These are phyloP conservation scores for Hesperophylax magnus DNA, from an alignment of 1,140 invertebrate species.

Conservation along the genomic window DNA sequence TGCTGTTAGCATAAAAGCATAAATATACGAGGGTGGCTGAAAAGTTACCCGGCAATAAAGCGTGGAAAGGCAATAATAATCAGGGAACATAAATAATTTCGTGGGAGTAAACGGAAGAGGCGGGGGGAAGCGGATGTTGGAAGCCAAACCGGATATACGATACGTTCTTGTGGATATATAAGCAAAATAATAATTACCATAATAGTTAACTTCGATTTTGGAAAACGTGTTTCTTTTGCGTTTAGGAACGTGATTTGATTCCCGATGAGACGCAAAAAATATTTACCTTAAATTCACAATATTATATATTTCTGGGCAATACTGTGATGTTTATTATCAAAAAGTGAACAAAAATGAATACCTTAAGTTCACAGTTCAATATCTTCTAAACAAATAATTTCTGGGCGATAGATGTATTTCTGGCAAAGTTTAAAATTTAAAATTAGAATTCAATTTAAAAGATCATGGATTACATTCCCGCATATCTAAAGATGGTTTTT, in stretches of 20 bases:
- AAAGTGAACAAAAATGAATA: no score
- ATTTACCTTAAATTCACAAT: no score
- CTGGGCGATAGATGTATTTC: no score
- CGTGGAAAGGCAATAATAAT: slow-evolving; percentile 45
- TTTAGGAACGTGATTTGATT: neutral
- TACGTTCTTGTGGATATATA: slow-evolving; percentile 16
- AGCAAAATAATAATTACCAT: slow-evolving; percentile 11
- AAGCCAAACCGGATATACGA: slow-evolving; percentile 30
- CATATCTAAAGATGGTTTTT: no score
- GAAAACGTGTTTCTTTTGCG: neutral
- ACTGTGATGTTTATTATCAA: no score
- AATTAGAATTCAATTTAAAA: no score
- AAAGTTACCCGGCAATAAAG: slow-evolving; percentile 39
- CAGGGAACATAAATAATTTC: slow-evolving; percentile 42
- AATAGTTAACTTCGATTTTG: slow-evolving; percentile 1
- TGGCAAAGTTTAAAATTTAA: no score
- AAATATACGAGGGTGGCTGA: slow-evolving; percentile 17
- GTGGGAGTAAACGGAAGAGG: slow-evolving; percentile 2
- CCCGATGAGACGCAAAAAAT: neutral
- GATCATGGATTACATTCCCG: no score
- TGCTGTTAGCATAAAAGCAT: slow-evolving; percentile 25
- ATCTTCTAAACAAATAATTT: no score
- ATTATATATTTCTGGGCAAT: no score
- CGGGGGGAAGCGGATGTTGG: slow-evolving; percentile 18
- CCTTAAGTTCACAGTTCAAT: no score